Percentiles rank a stretch among this genome's conserved stretches.
phyloP scores from a whole-genome alignment of 2,113 vertebrate genomes.

The Etheostoma cragini region DNA sequence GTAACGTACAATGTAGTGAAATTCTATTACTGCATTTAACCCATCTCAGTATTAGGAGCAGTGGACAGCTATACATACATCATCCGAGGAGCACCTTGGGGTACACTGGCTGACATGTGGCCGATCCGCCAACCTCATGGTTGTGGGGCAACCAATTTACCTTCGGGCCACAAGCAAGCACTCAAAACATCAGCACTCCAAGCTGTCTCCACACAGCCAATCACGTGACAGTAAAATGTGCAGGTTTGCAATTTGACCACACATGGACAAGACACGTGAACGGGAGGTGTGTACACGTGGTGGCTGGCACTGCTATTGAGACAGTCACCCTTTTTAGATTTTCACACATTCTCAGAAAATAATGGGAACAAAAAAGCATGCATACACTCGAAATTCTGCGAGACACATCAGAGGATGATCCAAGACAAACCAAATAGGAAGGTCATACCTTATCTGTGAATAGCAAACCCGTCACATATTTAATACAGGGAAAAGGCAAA shows the following conservation, averaged over 20 bases:
- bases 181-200: background rate
- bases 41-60: too few species aligned
- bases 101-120: too few species aligned
- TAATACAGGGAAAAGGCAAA: background rate
- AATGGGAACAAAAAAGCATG: constrained; percentile 21
- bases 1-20: too few species aligned
- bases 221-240: background rate
- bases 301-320: background rate
- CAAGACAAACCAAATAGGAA: background rate
- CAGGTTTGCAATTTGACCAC: background rate
- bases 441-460: background rate
- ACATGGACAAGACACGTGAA: background rate
- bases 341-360: constrained; percentile 44
- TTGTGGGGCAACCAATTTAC: too few species aligned
- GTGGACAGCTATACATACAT: too few species aligned
- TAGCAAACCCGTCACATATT: background rate
- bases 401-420: constrained; percentile 1
- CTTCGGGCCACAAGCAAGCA: too few species aligned
- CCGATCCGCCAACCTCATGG: too few species aligned
- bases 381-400: constrained; percentile 16
- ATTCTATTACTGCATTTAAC: too few species aligned
- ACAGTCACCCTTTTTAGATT: constrained; percentile 9
- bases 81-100: too few species aligned
- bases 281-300: background rate
- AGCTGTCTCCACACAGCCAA: constrained; percentile 11